A percentile compares a stretch with the other conserved stretches of the same genome.
Conservation (phyloP, 30 jellyfish, hydroid and myxozoan genomes). For the Aurelia aurita complex sp. Pacific region DNA sequence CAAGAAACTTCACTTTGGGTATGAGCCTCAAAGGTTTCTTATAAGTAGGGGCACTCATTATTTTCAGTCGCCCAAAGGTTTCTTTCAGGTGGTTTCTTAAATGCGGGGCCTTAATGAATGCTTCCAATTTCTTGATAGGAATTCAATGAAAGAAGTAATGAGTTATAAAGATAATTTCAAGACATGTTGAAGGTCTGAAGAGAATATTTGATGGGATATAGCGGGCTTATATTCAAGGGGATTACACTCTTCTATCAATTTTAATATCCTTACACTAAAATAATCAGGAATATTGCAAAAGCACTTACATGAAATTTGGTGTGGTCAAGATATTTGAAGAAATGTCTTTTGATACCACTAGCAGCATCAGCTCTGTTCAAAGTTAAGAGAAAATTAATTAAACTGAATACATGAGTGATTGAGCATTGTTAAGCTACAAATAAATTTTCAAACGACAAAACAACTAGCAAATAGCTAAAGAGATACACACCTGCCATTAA, state of each 20-base stretch:
- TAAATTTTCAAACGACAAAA: not conserved
- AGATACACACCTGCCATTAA: constrained; percentile 68
- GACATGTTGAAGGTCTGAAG: not conserved
- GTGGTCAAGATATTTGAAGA: constrained; percentile 85
- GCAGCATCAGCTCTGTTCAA: constrained; percentile 96
- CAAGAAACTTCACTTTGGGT: no score
- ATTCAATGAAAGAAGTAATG: not conserved
- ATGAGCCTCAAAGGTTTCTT: no score
- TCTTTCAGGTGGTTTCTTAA: no score
- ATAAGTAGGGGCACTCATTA: no score
- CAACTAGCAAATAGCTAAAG: not conserved
- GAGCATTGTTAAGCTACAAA: not conserved
- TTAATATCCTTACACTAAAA: not conserved
- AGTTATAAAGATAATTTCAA: not conserved
- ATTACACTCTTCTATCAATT: not conserved
- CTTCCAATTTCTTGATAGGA: not conserved
- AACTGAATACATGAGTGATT: no score
- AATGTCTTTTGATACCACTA: constrained; percentile 89
- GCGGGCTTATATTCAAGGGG: no score
- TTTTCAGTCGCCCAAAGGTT: no score
- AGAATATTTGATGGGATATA: no score
- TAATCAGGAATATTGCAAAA: not conserved
- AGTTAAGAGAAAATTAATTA: not conserved
- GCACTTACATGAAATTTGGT: constrained; percentile 85
- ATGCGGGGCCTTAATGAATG: no score